Percentiles rank a stretch among this genome's conserved stretches.
Conservation (phyloP, 2,797 vertebrate species). For the Leptodactylus fallax region DNA sequence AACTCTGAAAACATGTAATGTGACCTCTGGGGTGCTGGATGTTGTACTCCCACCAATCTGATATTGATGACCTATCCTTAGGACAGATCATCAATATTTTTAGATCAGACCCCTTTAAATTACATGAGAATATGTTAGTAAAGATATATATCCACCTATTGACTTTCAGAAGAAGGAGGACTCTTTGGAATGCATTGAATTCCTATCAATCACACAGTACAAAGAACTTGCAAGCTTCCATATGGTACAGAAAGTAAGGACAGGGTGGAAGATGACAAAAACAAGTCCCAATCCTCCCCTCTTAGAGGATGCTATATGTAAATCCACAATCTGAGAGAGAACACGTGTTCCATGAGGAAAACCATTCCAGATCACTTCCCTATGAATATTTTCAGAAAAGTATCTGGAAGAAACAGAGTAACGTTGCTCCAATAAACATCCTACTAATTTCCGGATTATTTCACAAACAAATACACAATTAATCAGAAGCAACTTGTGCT, state of each 20-base stretch:
- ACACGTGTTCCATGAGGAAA: neutral
- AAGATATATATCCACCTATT: neutral
- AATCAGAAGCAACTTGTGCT: neutral
- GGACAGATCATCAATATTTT: too few species aligned
- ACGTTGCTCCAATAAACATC: neutral
- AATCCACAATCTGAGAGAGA: neutral
- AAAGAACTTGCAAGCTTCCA: neutral
- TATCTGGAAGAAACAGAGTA: neutral
- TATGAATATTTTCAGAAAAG: neutral
- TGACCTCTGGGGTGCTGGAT: too few species aligned
- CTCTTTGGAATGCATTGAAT: neutral
- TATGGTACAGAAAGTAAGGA: slow-evolving; percentile 9
- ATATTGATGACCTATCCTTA: too few species aligned
- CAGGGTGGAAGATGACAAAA: neutral
- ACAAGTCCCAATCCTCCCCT: neutral
- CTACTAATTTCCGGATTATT: slow-evolving; percentile 3
- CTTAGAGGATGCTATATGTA: neutral
- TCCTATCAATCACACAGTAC: neutral
- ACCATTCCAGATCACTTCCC: neutral
- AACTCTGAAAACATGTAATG: too few species aligned
- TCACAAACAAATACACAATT: slow-evolving; percentile 15
- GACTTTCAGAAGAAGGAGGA: neutral
- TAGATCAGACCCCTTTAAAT: too few species aligned
- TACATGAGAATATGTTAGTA: neutral
- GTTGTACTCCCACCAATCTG: too few species aligned